Conservation (phyloP, 2,888 invertebrate species). For the Chydorus sphaericus region DNA sequence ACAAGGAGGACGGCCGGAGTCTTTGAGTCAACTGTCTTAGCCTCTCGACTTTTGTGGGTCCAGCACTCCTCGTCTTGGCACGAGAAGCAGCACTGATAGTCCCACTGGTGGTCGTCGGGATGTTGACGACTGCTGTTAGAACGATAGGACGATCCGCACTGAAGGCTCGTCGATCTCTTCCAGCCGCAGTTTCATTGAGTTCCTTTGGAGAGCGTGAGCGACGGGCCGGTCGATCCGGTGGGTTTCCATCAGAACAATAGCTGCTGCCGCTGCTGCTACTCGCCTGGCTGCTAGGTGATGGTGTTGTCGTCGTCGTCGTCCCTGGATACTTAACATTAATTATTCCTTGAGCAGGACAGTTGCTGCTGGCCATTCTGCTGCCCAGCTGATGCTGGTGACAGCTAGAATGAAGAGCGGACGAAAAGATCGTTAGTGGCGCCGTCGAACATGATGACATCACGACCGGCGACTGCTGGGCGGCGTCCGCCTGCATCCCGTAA, state of each 20-base stretch:
- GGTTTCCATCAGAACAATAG: too few species aligned
- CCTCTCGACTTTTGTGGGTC: constrained; percentile 44
- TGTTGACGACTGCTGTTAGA: not conserved
- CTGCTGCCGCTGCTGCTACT: not conserved
- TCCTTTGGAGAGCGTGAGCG: not conserved
- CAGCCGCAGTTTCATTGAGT: not conserved
- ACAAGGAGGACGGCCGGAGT: constrained; percentile 27
- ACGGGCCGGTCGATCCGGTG: too few species aligned
- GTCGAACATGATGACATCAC: too few species aligned
- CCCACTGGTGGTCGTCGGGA: not conserved
- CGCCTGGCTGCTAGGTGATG: not conserved
- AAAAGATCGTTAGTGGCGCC: too few species aligned
- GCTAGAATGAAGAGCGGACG: too few species aligned
- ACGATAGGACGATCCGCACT: constrained; percentile 12
- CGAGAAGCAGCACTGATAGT: not conserved
- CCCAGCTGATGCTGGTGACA: not conserved
- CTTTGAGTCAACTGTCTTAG: constrained; percentile 62
- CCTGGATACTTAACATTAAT: too few species aligned
- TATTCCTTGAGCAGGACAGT: too few species aligned
- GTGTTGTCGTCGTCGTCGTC: not conserved
- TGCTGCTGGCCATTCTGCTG: not conserved
- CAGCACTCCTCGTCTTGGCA: not conserved
- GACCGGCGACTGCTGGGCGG: too few species aligned
- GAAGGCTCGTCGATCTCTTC: constrained; percentile 13
- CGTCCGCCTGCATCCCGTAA: too few species aligned